Base-by-base conservation (phyloP, 1,140 invertebrate species). In the Lucilia cuprina region DNA sequence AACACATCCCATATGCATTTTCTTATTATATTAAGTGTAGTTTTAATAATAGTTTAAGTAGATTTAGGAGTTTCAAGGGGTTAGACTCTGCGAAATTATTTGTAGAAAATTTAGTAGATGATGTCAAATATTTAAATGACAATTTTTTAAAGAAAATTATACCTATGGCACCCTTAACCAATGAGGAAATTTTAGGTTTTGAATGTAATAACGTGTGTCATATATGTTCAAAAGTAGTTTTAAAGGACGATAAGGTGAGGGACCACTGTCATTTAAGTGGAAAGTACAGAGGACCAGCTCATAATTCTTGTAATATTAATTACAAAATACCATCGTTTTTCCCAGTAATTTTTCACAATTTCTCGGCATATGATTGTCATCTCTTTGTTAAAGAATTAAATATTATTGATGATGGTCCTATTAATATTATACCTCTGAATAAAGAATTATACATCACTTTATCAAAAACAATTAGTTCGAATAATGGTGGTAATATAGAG, bases 291-390 rank as follows among this genome's bases (percentile, higher is more conserved):
- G n/a, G n/a, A n/a, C n/a, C n/a, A n/a, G n/a, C n/a, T n/a, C n/a
- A n/a, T n/a, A n/a, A n/a, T n/a, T n/a, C n/a, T n/a, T n/a, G n/a
- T n/a, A n/a, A n/a, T n/a, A n/a, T n/a, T n/a, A n/a, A n/a, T n/a
- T n/a, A n/a, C n/a, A n/a, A n/a, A n/a, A n/a, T n/a, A n/a, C n/a
- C n/a, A n/a, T n/a, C n/a, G n/a, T n/a, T n/a, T n/a, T n/a, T n/a
- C n/a, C n/a, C n/a, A n/a, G n/a, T n/a, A n/a, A n/a, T n/a, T n/a
- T 90, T 83, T 91, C 90, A 75, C 88, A 90, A 86, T 88, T 86
- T 91, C 77, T 87, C 88, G 2, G 75, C 86, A 14, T 89, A 90
- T 85, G 87, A 91, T 86, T 83, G 82, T 41, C 90, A 92, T 86
- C 84, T 91, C 12, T 87, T 92, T 83, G 86, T 92, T 4, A 84